Conservation (phyloP, 2,113 vertebrate genomes). For the Megaceryle torquata region DNA sequence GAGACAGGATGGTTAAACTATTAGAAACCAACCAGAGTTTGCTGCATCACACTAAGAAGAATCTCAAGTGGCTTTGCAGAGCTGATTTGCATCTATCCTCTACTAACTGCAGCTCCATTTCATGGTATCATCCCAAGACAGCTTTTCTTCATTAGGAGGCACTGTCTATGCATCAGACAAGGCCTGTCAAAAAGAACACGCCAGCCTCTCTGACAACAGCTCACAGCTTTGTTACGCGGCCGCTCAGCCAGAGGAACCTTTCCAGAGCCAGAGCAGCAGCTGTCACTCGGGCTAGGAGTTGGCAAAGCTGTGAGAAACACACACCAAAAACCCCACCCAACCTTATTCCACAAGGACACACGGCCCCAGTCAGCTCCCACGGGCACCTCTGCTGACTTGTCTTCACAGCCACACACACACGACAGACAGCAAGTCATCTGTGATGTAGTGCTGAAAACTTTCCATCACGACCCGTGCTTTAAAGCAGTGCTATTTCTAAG, state of each 20-base stretch:
- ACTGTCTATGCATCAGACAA: not conserved
- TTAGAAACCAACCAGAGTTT: not conserved
- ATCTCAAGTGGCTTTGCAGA: not conserved
- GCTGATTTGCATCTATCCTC: not conserved
- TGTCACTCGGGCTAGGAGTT: not conserved
- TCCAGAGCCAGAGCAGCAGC: not conserved
- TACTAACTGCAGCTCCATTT: not conserved
- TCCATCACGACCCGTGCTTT: not conserved
- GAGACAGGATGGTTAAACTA: not conserved
- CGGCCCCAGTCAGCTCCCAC: not conserved
- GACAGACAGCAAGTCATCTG: not conserved
- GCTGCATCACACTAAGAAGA: no score
- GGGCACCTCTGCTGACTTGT: accelerated
- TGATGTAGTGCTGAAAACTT: not conserved
- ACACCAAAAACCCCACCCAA: not conserved
- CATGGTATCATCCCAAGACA: not conserved
- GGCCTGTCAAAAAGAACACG: not conserved
- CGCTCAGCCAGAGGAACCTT: not conserved
- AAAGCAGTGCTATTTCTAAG: not conserved
- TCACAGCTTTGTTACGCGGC: not conserved
- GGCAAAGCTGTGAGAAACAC: not conserved
- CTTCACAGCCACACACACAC: not conserved
- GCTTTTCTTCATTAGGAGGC: not conserved
- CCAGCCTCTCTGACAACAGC: not conserved
- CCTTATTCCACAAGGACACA: not conserved